These are phyloP conservation scores for Melanotaenia pygmaea DNA, from an alignment of 2,797 vertebrate genomes.

Conservation along the genomic window DNA sequence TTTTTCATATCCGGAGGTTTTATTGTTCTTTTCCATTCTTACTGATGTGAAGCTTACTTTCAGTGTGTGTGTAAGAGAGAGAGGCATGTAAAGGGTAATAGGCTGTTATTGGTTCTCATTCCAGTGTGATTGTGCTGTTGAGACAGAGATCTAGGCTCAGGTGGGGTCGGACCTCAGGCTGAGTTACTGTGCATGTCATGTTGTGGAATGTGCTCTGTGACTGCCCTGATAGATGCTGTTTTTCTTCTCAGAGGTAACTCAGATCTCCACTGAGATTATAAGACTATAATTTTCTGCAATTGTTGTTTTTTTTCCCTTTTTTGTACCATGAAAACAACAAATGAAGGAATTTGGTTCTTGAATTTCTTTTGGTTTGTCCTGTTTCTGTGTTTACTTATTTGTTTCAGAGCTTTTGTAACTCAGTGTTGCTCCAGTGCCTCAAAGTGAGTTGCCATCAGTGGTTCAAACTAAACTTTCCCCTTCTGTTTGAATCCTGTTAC, in stretches of 20 bases:
- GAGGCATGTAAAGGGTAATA: slow-evolving; percentile 58
- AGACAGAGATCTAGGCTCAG: slow-evolving; percentile 73
- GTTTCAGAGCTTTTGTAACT: slow-evolving; percentile 23
- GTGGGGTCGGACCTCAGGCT: slow-evolving; percentile 77
- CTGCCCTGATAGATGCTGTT: slow-evolving; percentile 66
- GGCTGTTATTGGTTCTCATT: slow-evolving; percentile 82
- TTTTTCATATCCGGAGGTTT: slow-evolving; percentile 84
- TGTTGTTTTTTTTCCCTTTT: slow-evolving; percentile 22
- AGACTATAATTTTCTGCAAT: slow-evolving; percentile 44
- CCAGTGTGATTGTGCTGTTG: slow-evolving; percentile 75
- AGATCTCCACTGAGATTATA: slow-evolving; percentile 38
- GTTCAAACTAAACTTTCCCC: background rate
- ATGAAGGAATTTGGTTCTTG: slow-evolving; percentile 34
- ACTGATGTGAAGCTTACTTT: slow-evolving; percentile 56
- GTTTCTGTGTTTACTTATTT: slow-evolving; percentile 46
- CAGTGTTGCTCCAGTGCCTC: slow-evolving; percentile 5
- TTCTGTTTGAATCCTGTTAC: slow-evolving; percentile 15
- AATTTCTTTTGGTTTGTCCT: slow-evolving; percentile 34
- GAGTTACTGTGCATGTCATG: slow-evolving; percentile 73
- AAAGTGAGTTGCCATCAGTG: background rate
- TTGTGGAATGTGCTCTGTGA: slow-evolving; percentile 64
- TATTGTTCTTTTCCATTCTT: slow-evolving; percentile 84
- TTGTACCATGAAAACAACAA: slow-evolving; percentile 1
- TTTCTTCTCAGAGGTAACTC: slow-evolving; percentile 50
- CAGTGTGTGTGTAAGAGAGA: slow-evolving; percentile 24